Base-by-base conservation (phyloP, 1,140 invertebrate genomes). In the Zaprionus capensis region DNA sequence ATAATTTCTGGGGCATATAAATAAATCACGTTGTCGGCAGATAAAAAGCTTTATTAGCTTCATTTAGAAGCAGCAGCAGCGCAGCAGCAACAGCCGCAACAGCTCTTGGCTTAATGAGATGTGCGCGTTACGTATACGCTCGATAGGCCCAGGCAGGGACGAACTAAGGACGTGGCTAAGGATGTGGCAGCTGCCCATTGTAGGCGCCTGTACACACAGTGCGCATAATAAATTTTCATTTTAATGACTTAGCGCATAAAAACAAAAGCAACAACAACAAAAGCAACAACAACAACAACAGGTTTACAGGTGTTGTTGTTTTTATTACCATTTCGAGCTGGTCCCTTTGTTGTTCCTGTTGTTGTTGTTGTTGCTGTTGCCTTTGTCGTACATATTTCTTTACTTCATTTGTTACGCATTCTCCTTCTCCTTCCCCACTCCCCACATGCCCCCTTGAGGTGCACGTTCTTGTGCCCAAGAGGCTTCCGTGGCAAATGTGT, bases 191-290 rank as follows among this genome's bases (percentile, higher is more conserved):
- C 24, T n/a, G 38, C 44, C 36, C 58, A 22, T 31, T 17, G 72
- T 70, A 61, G 72, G 61, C 57, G 61, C 34, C 44, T 34, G 31
- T 34, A 57, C 64, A 74, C 63, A 82, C 53, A 61, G 34, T 71
- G 75, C 78, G 85, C 81, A 88, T 88, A 88, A 88, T 88, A 88
- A 88, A 88, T 88, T 88, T 85, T 88, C 84, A 88, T 88, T 88
- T 88, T 88, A 88, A 88, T 88, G 84, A 88, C 84, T 88, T 88
- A 84, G 84, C 84, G 84, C 84, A 88, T 88, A 90, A 88, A 88
- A 84, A 78, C 81, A 88, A 88, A 46, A 86, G 78, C 69, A 68
- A 63, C 69, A 68, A 63, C 36, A 79, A 46, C 31, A n/a, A n/a
- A n/a, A n/a, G n/a, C n/a, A 71, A 63, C 15, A 63, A 53, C 44